Evolutionary conservation across 1,140 invertebrate species (phyloP).

Genomic region (Proctacanthus coquilletti): DNA sequence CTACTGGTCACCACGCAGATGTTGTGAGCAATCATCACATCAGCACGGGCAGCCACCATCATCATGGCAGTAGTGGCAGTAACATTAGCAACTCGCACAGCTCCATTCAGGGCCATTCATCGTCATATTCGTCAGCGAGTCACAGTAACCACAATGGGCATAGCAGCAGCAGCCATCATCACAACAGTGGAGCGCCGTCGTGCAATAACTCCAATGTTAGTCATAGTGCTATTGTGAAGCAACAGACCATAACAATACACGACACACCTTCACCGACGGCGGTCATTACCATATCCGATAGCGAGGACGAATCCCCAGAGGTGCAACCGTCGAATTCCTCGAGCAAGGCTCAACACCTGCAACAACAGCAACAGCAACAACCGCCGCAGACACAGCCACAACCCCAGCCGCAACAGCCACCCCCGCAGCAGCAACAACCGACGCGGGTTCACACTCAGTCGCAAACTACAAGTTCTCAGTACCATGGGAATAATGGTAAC

Average conservation of each 20-base stretch:
- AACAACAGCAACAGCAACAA: constrained; percentile 12
- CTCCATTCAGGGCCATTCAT: constrained; percentile 1
- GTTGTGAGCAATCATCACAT: constrained; percentile 20
- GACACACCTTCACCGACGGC: constrained; percentile 88
- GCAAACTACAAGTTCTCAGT: constrained; percentile 23
- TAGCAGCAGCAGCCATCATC: neutral
- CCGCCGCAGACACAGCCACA: constrained; percentile 13
- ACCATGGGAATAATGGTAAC: constrained; percentile 1
- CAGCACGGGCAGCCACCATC: neutral
- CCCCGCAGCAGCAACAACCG: constrained; percentile 22
- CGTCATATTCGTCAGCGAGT: neutral
- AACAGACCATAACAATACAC: constrained; percentile 66
- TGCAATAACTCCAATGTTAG: constrained; percentile 1
- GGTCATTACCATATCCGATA: constrained; percentile 92
- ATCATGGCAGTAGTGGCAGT: constrained; percentile 3
- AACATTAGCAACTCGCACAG: neutral
- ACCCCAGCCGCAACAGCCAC: constrained; percentile 25
- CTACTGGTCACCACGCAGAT: constrained; percentile 10
- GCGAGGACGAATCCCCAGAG: constrained; percentile 67
- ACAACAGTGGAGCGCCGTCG: neutral
- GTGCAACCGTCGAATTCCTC: too few relatives aligned
- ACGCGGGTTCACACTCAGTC: constrained; percentile 31
- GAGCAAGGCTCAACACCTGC: too few relatives aligned
- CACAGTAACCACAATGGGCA: neutral
- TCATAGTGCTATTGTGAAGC: constrained; percentile 21